Base-by-base conservation (phyloP, 2,797 vertebrate genomes). In the Mallotus villosus region DNA sequence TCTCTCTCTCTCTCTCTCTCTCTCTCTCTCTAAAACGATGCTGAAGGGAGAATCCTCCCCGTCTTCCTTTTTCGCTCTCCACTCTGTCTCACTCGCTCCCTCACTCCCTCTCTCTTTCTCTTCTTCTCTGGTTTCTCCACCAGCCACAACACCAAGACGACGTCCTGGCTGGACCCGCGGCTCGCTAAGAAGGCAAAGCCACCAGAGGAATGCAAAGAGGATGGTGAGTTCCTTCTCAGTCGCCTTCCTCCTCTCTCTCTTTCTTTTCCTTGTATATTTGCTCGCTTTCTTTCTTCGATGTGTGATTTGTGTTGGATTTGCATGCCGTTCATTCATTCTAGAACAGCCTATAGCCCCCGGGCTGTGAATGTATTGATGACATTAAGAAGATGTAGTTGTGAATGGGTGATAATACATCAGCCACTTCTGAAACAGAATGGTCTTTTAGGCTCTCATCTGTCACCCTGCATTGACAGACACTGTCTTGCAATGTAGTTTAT, bases 71-170 rank as follows among this genome's bases (percentile, higher is more conserved):
- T 92, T 92, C 90, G 21, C 49, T 57, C 53, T 58, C 74, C 69
- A 51, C 57, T 19, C 60, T 32, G 25, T 49, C 63, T 70, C 34
- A 53, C 63, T 66, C 55, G 22, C 55, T 77, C 55, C 41, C 62
- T 68, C n/a, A n/a, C n/a, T n/a, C 37, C 62, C 63, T 67, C 57
- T 53, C 57, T 77, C 58, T 55, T 59, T 69, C 68, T 66, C 46
- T 65, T 65, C 51, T 68, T 60, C 63, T 22, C 53, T 60, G 29
- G 63, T 53, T 49, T 34, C 62, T 27, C 9, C 16, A 2, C 32
- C 21, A 99, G 98, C 94, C 98, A 99, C 94, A 99, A 99, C 94
- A 99, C 97, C 93, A 99, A 99, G 95, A 99, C 98, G 63, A 99
- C 97, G 83, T 99, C 98, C 82, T 99, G 98, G 97, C 93, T 99